Base-by-base conservation (phyloP, 2,113 vertebrate genomes). In the mouse (Mus musculus) region DNA sequence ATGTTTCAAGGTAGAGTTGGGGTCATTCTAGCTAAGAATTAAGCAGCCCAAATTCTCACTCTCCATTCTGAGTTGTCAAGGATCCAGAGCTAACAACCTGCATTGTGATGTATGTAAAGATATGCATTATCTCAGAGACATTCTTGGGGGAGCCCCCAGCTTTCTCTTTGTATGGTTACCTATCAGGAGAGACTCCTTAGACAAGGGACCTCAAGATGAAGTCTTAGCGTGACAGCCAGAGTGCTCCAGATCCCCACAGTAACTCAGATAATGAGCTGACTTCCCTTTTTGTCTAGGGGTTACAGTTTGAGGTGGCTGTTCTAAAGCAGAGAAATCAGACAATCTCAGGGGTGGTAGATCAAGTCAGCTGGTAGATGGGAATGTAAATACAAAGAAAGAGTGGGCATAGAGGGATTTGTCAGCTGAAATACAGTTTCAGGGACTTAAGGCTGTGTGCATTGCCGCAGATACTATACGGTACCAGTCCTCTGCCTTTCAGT, bases 211-310 rank as follows among this genome's bases (percentile, higher is more conserved):
- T 72, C n/a, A 75, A 85, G 80, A 67, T 76, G 52, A 36, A 81
- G 17, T 95, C 77, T 59, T 9, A 49, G 24, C 26, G 52, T 85
- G 88, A 49, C 59, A 59, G 46, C 49, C 56, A 75, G 61, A 49
- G 16, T 82, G 46, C 39, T 30, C 80, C 67, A 24, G 46, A 78
- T 39, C 46, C 33, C 77, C 16, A 61, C 72, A 87, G 73, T 59
- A 65, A 88, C 93, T 93, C 91, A 42, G 82, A 39, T 56, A 46
- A 71, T 63, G 52, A 90, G 80, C 93, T 77, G 52, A 77, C 94
- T 96, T 93, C 65, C 65, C 72, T 67, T 94, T 93, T 56, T 54
- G 52, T 80, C 86, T 73, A 46, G 63, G 19, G 52, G 36, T 73
- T 95, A 42, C 46, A 9, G 14, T 93, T 92, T 42, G 91, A 95